phyloP scores from a whole-genome alignment of 2,797 vertebrate species.

The Nothura maculosa region DNA sequence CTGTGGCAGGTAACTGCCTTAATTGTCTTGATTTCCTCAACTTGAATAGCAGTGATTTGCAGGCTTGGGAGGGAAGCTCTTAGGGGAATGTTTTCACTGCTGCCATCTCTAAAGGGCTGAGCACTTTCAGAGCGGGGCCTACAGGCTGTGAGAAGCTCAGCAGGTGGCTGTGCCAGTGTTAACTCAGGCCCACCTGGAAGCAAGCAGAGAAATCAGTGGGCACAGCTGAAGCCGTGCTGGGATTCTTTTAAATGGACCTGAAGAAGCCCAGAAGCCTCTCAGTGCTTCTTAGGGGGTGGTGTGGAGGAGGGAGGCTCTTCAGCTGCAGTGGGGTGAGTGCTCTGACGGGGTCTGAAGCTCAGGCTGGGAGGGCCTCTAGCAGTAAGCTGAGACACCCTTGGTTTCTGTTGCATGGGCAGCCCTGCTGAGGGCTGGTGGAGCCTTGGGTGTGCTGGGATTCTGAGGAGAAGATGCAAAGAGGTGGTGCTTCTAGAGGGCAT shows the following conservation, averaged over 20 bases:
- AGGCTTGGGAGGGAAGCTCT: background rate
- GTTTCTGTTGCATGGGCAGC: background rate
- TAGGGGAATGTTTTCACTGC: background rate
- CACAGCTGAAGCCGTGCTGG: background rate
- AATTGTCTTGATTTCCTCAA: constrained; percentile 10
- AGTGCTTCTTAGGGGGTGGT: background rate
- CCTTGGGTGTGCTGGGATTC: rapidly evolving
- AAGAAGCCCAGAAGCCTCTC: background rate
- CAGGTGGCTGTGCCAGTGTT: background rate
- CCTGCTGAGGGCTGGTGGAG: background rate
- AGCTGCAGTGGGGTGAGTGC: rapidly evolving
- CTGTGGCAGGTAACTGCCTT: constrained; percentile 38
- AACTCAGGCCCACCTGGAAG: background rate
- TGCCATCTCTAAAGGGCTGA: background rate
- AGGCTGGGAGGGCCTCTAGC: background rate
- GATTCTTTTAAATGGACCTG: background rate
- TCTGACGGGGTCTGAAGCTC: background rate
- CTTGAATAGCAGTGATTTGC: background rate
- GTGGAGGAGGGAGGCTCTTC: background rate
- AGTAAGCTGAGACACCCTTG: background rate
- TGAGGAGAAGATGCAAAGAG: background rate
- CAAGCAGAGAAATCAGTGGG: background rate
- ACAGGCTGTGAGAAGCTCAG: background rate
- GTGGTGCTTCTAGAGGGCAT: background rate
- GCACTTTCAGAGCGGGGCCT: background rate